Conservation (phyloP, 2,797 vertebrate species). For the Syngnathus rostellatus region DNA sequence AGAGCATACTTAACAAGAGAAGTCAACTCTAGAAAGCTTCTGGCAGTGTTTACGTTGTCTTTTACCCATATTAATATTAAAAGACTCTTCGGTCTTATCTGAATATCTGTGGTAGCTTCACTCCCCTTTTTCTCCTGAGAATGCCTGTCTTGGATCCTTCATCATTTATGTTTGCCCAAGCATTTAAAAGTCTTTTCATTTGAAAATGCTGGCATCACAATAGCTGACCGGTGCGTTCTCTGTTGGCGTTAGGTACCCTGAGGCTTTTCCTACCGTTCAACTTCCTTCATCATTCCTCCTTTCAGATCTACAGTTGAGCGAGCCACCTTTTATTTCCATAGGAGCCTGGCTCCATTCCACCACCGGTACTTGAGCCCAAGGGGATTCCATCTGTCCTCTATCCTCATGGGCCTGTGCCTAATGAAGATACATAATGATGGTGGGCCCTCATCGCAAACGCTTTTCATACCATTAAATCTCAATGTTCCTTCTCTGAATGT, state of each 20-base stretch:
- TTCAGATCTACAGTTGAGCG: neutral
- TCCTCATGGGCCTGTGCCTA: conserved; percentile 1
- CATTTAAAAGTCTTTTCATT: neutral
- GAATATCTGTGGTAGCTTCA: neutral
- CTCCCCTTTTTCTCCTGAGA: neutral
- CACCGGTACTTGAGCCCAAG: neutral
- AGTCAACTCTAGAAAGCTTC: neutral
- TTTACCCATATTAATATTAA: neutral
- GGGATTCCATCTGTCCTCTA: conserved; percentile 5
- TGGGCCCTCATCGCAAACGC: neutral
- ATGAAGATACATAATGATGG: conserved; percentile 2
- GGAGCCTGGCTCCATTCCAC: neutral
- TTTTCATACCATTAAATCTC: conserved; percentile 1
- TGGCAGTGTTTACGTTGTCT: too few relatives aligned
- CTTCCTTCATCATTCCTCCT: neutral
- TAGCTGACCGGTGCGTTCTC: neutral
- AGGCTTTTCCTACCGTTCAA: neutral
- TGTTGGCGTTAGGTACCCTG: neutral
- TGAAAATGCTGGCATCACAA: neutral
- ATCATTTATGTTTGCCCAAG: neutral
- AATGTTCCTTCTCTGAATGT: neutral
- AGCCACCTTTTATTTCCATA: conserved; percentile 4
- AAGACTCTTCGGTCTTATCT: neutral
- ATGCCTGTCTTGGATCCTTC: neutral
- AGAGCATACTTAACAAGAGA: neutral